phyloP scores from a whole-genome alignment of 1,140 invertebrate genomes.

The Ctenoplectra terminalis region DNA sequence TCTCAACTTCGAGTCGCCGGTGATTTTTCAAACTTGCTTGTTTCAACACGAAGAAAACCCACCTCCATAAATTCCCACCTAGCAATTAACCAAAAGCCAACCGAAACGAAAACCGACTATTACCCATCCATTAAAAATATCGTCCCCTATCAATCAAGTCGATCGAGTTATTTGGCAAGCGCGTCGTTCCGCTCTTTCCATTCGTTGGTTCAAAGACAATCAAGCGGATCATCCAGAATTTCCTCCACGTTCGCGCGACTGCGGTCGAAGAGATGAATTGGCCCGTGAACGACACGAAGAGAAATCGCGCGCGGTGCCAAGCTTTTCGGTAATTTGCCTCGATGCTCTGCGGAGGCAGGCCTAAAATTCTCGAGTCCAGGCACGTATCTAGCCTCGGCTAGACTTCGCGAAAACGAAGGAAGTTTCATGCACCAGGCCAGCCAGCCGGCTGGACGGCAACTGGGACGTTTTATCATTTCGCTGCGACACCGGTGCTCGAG shows the following conservation, averaged over 20 bases:
- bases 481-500: constrained; percentile 45
- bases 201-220: background rate
- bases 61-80: too few relatives aligned
- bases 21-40: background rate
- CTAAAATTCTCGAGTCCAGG: constrained; percentile 42
- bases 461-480: constrained; percentile 60
- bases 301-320: constrained; percentile 12
- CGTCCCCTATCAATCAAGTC: background rate
- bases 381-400: constrained; percentile 35
- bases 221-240: constrained; percentile 10
- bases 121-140: background rate
- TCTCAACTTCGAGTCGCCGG: background rate
- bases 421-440: constrained; percentile 1
- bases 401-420: background rate
- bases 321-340: constrained; percentile 44
- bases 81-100: too few relatives aligned
- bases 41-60: too few relatives aligned
- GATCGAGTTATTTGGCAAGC: background rate
- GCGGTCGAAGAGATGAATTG: constrained; percentile 1
- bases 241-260: background rate
- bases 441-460: constrained; percentile 14
- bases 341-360: background rate
- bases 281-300: background rate
- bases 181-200: too few relatives aligned
- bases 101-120: background rate